Evolutionary conservation across 1,140 invertebrate species (phyloP).

Genomic region (Nomia melanderi): DNA sequence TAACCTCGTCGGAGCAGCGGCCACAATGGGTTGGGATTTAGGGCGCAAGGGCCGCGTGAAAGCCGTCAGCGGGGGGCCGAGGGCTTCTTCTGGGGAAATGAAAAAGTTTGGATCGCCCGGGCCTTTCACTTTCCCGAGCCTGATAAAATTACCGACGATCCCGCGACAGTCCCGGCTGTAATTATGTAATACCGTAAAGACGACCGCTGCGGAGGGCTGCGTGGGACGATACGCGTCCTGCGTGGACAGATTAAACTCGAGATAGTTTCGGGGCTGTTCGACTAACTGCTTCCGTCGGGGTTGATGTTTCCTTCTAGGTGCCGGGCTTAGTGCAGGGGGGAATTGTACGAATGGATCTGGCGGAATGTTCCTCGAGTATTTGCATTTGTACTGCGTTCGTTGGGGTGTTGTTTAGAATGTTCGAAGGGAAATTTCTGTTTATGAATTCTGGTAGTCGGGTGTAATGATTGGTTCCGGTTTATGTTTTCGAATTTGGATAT

Average conservation of each 20-base stretch:
- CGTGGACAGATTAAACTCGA: slow-evolving; percentile 36
- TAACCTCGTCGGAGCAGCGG: slow-evolving; percentile 7
- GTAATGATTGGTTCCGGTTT: no score
- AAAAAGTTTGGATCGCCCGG: slow-evolving; percentile 50
- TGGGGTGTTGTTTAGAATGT: no score
- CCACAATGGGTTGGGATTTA: slow-evolving; percentile 47
- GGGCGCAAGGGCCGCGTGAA: slow-evolving; percentile 11
- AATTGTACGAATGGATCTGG: neutral
- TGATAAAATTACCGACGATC: slow-evolving; percentile 41
- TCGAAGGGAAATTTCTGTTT: no score
- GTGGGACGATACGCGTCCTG: neutral
- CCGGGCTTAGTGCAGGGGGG: neutral
- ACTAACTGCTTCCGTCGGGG: neutral
- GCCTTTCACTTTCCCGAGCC: slow-evolving; percentile 27
- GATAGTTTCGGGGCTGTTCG: slow-evolving; percentile 25
- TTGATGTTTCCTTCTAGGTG: slow-evolving; percentile 1
- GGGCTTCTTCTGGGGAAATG: slow-evolving; percentile 27
- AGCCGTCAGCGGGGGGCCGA: neutral
- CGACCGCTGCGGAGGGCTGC: neutral
- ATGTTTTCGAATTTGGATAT: no score
- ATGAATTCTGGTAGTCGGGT: no score
- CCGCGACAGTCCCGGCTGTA: neutral
- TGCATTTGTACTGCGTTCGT: no score
- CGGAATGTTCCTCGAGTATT: neutral
- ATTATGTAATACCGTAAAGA: slow-evolving; percentile 28